phyloP scores from a whole-genome alignment of 2,888 invertebrate genomes.

The Orthosia incerta region DNA sequence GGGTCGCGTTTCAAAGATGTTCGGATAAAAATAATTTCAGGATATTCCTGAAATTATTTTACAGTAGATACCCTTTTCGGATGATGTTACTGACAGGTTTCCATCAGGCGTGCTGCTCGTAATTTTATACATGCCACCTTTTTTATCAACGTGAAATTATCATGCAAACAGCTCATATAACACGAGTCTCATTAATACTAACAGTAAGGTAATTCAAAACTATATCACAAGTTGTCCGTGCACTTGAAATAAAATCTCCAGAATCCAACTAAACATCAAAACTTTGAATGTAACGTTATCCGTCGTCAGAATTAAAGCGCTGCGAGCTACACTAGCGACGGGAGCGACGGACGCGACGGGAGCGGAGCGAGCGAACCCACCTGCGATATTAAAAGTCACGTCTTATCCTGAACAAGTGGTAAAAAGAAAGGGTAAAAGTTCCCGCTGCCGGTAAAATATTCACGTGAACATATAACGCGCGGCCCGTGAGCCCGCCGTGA shows the following conservation, averaged over 20 bases:
- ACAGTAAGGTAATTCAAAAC: slow-evolving; percentile 15
- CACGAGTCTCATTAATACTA: not conserved
- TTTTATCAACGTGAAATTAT: not conserved
- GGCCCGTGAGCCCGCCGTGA: slow-evolving; percentile 72
- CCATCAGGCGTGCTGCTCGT: not conserved
- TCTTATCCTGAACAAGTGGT: slow-evolving; percentile 74
- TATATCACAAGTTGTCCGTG: slow-evolving; percentile 22
- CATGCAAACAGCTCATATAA: not conserved
- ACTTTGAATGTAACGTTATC: slow-evolving; percentile 61
- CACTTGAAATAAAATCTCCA: slow-evolving; percentile 42
- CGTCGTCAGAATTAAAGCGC: slow-evolving; percentile 58
- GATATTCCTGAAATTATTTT: not conserved
- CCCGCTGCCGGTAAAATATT: slow-evolving; percentile 74
- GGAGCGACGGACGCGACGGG: slow-evolving; percentile 10
- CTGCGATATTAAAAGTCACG: slow-evolving; percentile 78
- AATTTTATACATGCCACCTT: not conserved
- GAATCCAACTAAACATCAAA: slow-evolving; percentile 56
- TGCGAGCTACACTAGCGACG: slow-evolving; percentile 36
- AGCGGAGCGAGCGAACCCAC: slow-evolving; percentile 46
- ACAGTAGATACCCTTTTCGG: not conserved
- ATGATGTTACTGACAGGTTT: slow-evolving; percentile 6
- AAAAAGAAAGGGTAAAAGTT: slow-evolving; percentile 75
- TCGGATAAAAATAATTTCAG: not conserved
- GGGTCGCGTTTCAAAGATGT: slow-evolving; percentile 10
- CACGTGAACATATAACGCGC: slow-evolving; percentile 76